Conservation (phyloP, 2,888 invertebrate genomes). For the Pseudanteris insignis region DNA sequence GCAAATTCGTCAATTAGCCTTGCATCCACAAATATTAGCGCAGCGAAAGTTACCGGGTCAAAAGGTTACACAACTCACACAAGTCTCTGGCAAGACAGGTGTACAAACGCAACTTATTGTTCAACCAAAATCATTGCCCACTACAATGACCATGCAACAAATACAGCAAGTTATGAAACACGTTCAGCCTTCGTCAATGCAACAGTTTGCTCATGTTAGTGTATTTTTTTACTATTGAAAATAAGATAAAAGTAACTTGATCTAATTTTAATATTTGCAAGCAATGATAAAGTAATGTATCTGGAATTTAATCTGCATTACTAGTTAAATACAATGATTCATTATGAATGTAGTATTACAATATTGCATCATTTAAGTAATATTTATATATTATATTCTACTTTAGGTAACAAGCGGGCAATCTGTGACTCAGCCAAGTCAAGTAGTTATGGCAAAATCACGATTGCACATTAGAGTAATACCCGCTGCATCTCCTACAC, state of each 20-base stretch:
- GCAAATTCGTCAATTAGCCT: constrained; percentile 74
- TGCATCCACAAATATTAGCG: constrained; percentile 70
- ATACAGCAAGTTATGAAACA: constrained; percentile 79
- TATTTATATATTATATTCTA: too few relatives aligned
- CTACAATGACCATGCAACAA: constrained; percentile 78
- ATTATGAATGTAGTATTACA: too few relatives aligned
- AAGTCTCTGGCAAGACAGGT: constrained; percentile 67
- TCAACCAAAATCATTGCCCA: constrained; percentile 72
- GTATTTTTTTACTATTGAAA: too few relatives aligned
- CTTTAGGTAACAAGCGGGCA: constrained; percentile 33
- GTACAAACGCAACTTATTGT: constrained; percentile 78
- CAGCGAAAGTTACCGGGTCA: constrained; percentile 71
- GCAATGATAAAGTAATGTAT: too few relatives aligned
- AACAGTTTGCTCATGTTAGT: constrained; percentile 64
- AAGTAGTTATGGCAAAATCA: constrained; percentile 72
- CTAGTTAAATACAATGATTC: too few relatives aligned
- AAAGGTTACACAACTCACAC: constrained; percentile 73
- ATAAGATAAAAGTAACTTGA: too few relatives aligned
- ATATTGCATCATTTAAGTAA: too few relatives aligned
- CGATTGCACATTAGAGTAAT: constrained; percentile 73
- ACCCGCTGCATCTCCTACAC: constrained; percentile 70
- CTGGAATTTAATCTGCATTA: too few relatives aligned
- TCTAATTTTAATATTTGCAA: too few relatives aligned
- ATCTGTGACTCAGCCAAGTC: constrained; percentile 66
- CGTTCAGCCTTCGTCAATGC: constrained; percentile 66